Evolutionary conservation across 2,113 vertebrate genomes (phyloP).

Genomic region (Ptilonorhynchus violaceus): DNA sequence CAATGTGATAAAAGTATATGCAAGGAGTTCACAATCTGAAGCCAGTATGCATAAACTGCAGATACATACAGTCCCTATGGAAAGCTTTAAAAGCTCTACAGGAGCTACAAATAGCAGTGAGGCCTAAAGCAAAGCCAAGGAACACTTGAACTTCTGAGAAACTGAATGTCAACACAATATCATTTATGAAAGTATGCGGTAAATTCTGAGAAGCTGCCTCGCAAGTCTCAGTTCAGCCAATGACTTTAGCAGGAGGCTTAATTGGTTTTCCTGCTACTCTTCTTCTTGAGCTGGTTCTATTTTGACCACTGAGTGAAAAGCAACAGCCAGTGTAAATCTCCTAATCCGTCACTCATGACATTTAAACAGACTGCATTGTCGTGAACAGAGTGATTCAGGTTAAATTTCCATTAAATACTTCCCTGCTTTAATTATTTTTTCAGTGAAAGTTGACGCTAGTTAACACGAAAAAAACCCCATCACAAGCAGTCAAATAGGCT

Average conservation of each 20-base stretch:
- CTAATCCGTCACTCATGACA: not conserved
- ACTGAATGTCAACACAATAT: slow-evolving; percentile 25
- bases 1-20: not conserved
- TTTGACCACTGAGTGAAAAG: not conserved
- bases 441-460: not conserved
- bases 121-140: slow-evolving; percentile 33
- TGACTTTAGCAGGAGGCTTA: slow-evolving; percentile 48
- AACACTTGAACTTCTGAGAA: slow-evolving; percentile 50
- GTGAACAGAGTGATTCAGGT: not conserved
- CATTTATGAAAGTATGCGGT: slow-evolving; percentile 25
- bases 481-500: not conserved
- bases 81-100: not conserved
- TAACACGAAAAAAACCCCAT: not conserved
- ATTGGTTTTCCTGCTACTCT: slow-evolving; percentile 38
- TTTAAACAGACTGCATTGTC: not conserved
- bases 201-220: slow-evolving; percentile 22
- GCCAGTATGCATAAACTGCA: not conserved
- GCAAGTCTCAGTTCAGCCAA: not conserved
- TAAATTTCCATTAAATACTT: not conserved
- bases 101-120: not conserved
- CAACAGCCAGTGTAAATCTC: not conserved
- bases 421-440: not conserved
- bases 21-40: not conserved
- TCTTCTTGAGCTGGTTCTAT: not conserved
- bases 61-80: not conserved